A percentile compares a stretch with the other conserved stretches of the same genome.
phyloP scores from a whole-genome alignment of 2,113 vertebrate genomes.

The Sorex araneus region DNA sequence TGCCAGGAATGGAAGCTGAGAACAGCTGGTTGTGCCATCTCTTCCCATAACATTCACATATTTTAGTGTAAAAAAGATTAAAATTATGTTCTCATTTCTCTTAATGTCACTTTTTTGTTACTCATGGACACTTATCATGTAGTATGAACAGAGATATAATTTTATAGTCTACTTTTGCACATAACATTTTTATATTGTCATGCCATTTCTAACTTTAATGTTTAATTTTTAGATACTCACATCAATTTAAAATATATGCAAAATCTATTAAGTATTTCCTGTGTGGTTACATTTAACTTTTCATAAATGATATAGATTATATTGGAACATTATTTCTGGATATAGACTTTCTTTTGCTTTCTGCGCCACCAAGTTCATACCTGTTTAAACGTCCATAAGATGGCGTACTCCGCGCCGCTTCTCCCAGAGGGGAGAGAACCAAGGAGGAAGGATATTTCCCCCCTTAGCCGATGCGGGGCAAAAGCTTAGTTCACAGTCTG shows the following conservation, averaged over 20 bases:
- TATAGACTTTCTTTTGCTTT: not conserved
- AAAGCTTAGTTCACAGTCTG: too few relatives aligned
- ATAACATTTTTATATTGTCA: not conserved
- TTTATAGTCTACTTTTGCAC: not conserved
- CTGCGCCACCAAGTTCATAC: too few relatives aligned
- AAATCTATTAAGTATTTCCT: not conserved
- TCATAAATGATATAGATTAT: slow-evolving; percentile 7
- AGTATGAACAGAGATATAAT: not conserved
- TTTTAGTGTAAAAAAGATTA: not conserved
- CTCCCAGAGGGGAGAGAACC: too few relatives aligned
- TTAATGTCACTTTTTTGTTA: not conserved
- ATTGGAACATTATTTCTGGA: not conserved
- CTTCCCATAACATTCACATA: not conserved
- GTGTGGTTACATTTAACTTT: not conserved
- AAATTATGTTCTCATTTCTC: not conserved
- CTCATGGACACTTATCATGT: not conserved
- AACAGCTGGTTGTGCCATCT: too few relatives aligned
- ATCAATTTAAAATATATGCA: not conserved
- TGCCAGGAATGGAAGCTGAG: too few relatives aligned
- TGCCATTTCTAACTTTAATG: not conserved
- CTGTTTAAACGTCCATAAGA: too few relatives aligned
- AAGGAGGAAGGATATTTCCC: too few relatives aligned
- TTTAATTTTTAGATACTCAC: not conserved
- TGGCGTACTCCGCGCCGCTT: too few relatives aligned
- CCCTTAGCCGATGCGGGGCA: too few relatives aligned